These are phyloP conservation scores for Poecilia latipinna DNA, from an alignment of 2,113 vertebrate genomes.

Conservation along the genomic window DNA sequence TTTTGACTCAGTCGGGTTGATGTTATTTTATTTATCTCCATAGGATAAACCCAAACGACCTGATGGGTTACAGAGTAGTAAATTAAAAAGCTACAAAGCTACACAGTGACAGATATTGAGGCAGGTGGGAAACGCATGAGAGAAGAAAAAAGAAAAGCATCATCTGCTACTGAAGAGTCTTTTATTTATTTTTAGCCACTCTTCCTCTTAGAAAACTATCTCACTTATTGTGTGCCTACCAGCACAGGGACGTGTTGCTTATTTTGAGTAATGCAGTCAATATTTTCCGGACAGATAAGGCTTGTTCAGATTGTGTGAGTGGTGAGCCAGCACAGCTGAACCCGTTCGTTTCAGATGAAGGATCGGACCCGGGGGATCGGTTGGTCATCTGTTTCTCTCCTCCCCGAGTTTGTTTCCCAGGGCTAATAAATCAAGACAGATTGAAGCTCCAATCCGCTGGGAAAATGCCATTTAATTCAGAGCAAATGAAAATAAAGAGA, in stretches of 20 bases:
- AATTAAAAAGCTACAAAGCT: slow-evolving; percentile 59
- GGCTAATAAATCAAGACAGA: slow-evolving; percentile 64
- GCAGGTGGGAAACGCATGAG: slow-evolving; percentile 31
- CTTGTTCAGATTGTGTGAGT: slow-evolving; percentile 28
- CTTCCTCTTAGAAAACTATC: slow-evolving; percentile 36
- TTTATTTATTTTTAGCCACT: slow-evolving; percentile 25
- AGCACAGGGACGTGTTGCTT: slow-evolving; percentile 33
- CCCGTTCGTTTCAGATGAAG: slow-evolving; percentile 43
- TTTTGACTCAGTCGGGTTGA: too few species aligned
- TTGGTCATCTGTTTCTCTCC: slow-evolving; percentile 51
- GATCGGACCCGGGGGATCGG: slow-evolving; percentile 45
- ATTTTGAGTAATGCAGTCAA: slow-evolving; percentile 67
- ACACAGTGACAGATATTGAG: slow-evolving; percentile 18
- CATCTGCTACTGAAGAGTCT: slow-evolving; percentile 15
- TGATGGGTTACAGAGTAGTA: background rate
- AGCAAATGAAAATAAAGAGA: slow-evolving; percentile 64
- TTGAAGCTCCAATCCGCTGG: slow-evolving; percentile 43
- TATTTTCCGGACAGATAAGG: slow-evolving; percentile 55
- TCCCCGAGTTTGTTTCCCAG: slow-evolving; percentile 50
- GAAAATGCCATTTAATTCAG: slow-evolving; percentile 62
- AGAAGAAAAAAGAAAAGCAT: slow-evolving; percentile 15
- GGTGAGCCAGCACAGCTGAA: background rate
- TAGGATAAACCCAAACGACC: too few species aligned
- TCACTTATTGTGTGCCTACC: slow-evolving; percentile 39
- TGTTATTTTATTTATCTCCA: too few species aligned